A percentile compares a stretch with the other conserved stretches of the same genome.
Conservation (phyloP, 2,797 vertebrate species). For the Chelmon rostratus region DNA sequence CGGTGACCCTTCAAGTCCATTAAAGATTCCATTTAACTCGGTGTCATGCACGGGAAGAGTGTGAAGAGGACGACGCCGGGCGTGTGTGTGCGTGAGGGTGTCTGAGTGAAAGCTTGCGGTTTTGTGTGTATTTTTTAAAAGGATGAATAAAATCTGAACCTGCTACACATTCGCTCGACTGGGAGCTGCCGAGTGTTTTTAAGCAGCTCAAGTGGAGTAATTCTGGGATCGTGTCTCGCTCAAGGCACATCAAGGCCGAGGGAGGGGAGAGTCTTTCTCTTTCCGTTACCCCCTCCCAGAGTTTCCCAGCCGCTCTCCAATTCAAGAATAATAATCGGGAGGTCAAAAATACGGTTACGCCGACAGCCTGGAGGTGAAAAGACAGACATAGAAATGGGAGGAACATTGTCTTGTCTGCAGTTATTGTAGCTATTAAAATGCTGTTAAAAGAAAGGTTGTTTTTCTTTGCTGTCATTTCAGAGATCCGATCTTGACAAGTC, state of each 20-base stretch:
- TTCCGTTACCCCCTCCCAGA: neutral
- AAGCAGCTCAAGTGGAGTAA: slow-evolving; percentile 56
- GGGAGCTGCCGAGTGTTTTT: slow-evolving; percentile 52
- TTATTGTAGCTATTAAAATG: slow-evolving; percentile 7
- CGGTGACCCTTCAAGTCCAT: slow-evolving; percentile 74
- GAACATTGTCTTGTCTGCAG: slow-evolving; percentile 32
- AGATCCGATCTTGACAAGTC: slow-evolving; percentile 30
- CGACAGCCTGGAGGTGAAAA: slow-evolving; percentile 59
- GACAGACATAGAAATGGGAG: slow-evolving; percentile 41
- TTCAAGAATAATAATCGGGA: slow-evolving; percentile 60
- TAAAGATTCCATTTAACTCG: slow-evolving; percentile 67
- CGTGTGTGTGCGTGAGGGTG: slow-evolving; percentile 2
- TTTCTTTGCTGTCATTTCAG: slow-evolving; percentile 44
- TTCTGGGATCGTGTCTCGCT: slow-evolving; percentile 45
- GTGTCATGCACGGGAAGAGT: slow-evolving; percentile 36
- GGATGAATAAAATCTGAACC: slow-evolving; percentile 39
- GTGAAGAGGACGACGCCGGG: slow-evolving; percentile 1
- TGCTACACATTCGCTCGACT: slow-evolving; percentile 36
- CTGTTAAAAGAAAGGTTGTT: slow-evolving; percentile 32
- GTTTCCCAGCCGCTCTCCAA: slow-evolving; percentile 25
- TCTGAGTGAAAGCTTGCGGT: slow-evolving; percentile 13
- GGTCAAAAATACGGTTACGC: slow-evolving; percentile 41
- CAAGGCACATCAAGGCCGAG: slow-evolving; percentile 45
- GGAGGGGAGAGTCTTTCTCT: slow-evolving; percentile 12
- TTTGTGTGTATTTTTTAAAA: slow-evolving; percentile 32